These are phyloP conservation scores for Pelecanus crispus DNA, from an alignment of 2,113 vertebrate genomes.

Conservation along the genomic window DNA sequence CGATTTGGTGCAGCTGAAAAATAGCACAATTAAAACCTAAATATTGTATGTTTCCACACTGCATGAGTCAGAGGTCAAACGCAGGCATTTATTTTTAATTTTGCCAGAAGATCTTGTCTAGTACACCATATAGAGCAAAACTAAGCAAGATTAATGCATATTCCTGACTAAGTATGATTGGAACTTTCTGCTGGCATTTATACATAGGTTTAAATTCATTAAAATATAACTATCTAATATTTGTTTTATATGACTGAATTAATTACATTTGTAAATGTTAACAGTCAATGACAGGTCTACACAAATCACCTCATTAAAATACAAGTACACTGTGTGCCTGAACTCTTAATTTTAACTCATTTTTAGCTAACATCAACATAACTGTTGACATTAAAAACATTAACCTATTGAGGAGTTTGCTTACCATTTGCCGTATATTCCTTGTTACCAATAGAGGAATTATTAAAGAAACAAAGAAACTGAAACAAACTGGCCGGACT, in stretches of 20 bases:
- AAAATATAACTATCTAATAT: constrained; percentile 61
- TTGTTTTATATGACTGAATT: constrained; percentile 65
- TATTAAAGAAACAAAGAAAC: neutral
- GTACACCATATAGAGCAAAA: constrained; percentile 66
- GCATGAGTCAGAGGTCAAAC: constrained; percentile 74
- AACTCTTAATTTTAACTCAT: constrained; percentile 27
- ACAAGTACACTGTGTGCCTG: constrained; percentile 24
- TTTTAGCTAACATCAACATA: constrained; percentile 30
- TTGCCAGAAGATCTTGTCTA: constrained; percentile 65
- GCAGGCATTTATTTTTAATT: constrained; percentile 77
- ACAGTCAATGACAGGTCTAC: constrained; percentile 55
- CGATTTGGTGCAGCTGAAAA: constrained; percentile 48
- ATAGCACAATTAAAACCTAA: constrained; percentile 57
- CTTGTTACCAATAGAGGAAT: neutral
- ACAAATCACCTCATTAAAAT: constrained; percentile 57
- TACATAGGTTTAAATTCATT: constrained; percentile 74
- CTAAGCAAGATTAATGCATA: constrained; percentile 78
- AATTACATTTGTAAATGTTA: constrained; percentile 70
- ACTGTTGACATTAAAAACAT: neutral
- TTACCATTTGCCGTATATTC: neutral
- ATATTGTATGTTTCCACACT: constrained; percentile 80
- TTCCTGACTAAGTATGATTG: constrained; percentile 76
- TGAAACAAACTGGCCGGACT: neutral
- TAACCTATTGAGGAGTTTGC: neutral
- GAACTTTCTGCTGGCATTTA: constrained; percentile 73